A percentile compares a stretch with the other conserved stretches of the same genome.
Evolutionary conservation across 2,888 invertebrate genomes (phyloP).

Genomic region (Bembecia ichneumoniformis): DNA sequence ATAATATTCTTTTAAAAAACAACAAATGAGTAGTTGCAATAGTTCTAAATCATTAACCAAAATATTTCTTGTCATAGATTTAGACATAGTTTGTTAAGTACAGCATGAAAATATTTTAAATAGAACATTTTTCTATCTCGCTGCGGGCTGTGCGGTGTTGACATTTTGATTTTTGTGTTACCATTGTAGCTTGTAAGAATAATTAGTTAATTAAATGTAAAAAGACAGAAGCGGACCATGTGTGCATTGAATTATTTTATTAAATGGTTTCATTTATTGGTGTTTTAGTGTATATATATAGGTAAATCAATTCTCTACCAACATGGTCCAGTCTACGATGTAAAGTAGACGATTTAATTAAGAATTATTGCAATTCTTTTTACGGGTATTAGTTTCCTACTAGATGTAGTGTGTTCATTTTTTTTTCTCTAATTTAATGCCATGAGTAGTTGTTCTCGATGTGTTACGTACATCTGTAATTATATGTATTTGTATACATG

Average conservation of each 20-base stretch:
- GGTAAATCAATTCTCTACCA: background rate
- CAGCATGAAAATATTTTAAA: no score
- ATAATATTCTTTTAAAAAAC: no score
- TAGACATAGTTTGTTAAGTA: no score
- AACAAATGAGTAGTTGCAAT: no score
- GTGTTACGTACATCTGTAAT: constrained; percentile 52
- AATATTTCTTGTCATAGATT: no score
- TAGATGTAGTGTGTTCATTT: constrained; percentile 64
- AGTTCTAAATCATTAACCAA: no score
- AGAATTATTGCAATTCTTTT: constrained; percentile 61
- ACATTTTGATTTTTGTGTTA: background rate
- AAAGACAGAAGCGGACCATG: constrained; percentile 20
- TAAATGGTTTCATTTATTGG: constrained; percentile 14
- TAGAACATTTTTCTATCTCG: constrained; percentile 5
- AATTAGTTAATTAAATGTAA: background rate
- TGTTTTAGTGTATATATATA: constrained; percentile 17
- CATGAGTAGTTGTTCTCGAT: constrained; percentile 38
- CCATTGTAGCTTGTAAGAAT: background rate
- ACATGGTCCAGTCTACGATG: constrained; percentile 6
- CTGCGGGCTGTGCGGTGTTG: constrained; percentile 14
- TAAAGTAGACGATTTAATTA: constrained; percentile 2
- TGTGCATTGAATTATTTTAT: constrained; percentile 21
- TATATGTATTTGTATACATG: constrained; percentile 36
- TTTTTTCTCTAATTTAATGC: constrained; percentile 35
- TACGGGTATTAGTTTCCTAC: constrained; percentile 74